A percentile compares a stretch with the other conserved stretches of the same genome.
Evolutionary conservation across 2,113 vertebrate genomes (phyloP).

Genomic region (Gymnarchus niloticus): DNA sequence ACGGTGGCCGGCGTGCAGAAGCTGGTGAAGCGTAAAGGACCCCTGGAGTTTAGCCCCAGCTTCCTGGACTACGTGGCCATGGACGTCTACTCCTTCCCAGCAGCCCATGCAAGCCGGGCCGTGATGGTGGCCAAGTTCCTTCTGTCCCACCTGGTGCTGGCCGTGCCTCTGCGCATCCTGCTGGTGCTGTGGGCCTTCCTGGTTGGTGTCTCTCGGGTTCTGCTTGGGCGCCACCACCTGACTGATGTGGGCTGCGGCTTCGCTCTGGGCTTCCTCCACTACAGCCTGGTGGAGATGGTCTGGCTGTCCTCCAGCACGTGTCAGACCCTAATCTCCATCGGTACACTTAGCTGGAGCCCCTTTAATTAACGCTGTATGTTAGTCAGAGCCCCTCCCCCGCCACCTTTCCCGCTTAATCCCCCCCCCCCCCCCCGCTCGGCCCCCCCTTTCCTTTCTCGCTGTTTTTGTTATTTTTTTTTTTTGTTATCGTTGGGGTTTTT

Average conservation of each 20-base stretch:
- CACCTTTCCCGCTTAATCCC: no score
- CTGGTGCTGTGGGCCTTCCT: conserved; percentile 86
- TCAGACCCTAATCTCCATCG: conserved; percentile 83
- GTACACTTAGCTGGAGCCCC: conserved; percentile 59
- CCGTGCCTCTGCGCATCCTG: conserved; percentile 81
- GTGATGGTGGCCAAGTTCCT: conserved; percentile 89
- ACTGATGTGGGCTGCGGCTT: conserved; percentile 83
- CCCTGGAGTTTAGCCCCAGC: conserved; percentile 71
- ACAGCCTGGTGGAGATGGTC: conserved; percentile 83
- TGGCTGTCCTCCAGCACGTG: conserved; percentile 87
- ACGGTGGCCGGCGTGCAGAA: conserved; percentile 84
- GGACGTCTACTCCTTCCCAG: conserved; percentile 85
- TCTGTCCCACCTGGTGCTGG: conserved; percentile 84
- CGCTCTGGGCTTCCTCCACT: conserved; percentile 80
- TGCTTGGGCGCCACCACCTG: conserved; percentile 86
- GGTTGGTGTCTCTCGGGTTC: conserved; percentile 75
- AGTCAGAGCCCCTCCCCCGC: neutral
- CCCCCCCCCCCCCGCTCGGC: neutral
- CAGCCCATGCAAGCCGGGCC: conserved; percentile 79
- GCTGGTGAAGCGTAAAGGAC: conserved; percentile 76
- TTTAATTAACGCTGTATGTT: conserved; percentile 29
- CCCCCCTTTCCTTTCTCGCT: neutral
- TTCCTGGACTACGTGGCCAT: conserved; percentile 83
- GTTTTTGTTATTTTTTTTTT: no score
- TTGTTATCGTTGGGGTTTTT: no score